Evolutionary conservation across 2,888 invertebrate genomes (phyloP), one percentile per base, ranked within the genome.

Genomic region (Listrodromus nycthemerus): DNA sequence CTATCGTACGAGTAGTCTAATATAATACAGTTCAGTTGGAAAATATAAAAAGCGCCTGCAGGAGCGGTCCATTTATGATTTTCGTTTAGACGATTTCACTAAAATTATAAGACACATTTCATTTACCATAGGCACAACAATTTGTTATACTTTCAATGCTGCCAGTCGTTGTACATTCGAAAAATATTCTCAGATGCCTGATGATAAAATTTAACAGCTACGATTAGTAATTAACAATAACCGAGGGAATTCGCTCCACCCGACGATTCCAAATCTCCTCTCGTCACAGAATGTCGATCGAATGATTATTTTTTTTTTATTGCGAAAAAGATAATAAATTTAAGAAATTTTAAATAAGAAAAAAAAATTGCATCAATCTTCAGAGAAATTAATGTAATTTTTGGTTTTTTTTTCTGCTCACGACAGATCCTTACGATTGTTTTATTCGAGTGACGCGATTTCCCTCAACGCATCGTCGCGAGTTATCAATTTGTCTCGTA

Each of bases 11-110:
- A 76, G 69, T 85, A 84, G 55, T 75, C 82, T 66, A 83, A 65
- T 90, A 89, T 89, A 88, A 90, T 91, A 90, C 89, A 91, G 85
- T 88, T 89, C 70, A 76, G 85, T 86, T 86, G 83, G 88, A 88
- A 65, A 88, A 89, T 90, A 90, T 87, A 89, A 89, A 89, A 89
- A 86, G 85, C 87, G 88, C 88, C 89, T 88, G 89, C 88, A 88
- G 89, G 87, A 89, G 85, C 88, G 88, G 89, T 88, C 83, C 84
- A 84, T 83, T 83, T 30, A 66, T 77, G n/a, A 63, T 55, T 21
- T 30, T 84, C 55, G 10, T 24, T 52, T 61, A 48, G 58, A 58
- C 55, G 21, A 70, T 8, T 73, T 24, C 45, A 71, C 13, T 33
- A 19, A 55, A 37, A 66, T 10, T 21, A 63, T 52, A 82, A 82